These are phyloP conservation scores for Gephyroberyx darwinii DNA, from an alignment of 2,797 vertebrate genomes.

Conservation along the genomic window DNA sequence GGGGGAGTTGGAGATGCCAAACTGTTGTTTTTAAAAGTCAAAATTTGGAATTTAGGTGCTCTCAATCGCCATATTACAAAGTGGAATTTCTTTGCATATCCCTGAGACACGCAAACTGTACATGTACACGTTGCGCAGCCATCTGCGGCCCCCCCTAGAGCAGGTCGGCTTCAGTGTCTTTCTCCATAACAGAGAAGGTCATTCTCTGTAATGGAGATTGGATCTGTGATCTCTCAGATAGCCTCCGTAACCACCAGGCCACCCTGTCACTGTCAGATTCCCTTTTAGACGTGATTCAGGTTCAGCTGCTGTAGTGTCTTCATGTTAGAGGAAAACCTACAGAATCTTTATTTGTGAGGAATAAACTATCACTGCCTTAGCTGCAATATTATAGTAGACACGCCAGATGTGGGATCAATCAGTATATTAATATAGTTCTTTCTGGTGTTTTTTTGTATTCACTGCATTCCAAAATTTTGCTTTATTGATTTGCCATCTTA, in stretches of 20 bases:
- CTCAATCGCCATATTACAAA: neutral
- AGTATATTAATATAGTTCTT: conserved; percentile 21
- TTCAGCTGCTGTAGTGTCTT: conserved; percentile 9
- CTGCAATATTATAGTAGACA: conserved; percentile 17
- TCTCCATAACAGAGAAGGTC: conserved; percentile 27
- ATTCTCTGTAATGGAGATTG: conserved; percentile 21
- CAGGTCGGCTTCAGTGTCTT: conserved; percentile 8
- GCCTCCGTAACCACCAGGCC: conserved; percentile 7
- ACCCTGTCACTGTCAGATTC: neutral
- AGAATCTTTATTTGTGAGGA: conserved; percentile 8
- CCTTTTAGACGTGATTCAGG: conserved; percentile 13
- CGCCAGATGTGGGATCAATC: conserved; percentile 40
- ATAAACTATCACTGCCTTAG: conserved; percentile 12
- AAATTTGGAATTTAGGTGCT: conserved; percentile 1
- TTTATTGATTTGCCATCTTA: conserved; percentile 29
- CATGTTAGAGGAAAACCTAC: conserved; percentile 7
- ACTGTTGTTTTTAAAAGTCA: conserved; percentile 24
- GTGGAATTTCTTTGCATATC: neutral
- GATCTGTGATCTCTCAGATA: conserved; percentile 28
- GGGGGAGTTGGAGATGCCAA: conserved; percentile 65
- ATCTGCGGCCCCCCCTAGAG: conserved; percentile 10
- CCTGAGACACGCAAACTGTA: conserved; percentile 16
- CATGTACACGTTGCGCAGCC: conserved; percentile 4
- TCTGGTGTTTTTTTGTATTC: conserved; percentile 18
- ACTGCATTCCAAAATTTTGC: conserved; percentile 23